These are phyloP conservation scores for Tetropium fuscum DNA, from an alignment of 2,888 invertebrate species.

Conservation along the genomic window DNA sequence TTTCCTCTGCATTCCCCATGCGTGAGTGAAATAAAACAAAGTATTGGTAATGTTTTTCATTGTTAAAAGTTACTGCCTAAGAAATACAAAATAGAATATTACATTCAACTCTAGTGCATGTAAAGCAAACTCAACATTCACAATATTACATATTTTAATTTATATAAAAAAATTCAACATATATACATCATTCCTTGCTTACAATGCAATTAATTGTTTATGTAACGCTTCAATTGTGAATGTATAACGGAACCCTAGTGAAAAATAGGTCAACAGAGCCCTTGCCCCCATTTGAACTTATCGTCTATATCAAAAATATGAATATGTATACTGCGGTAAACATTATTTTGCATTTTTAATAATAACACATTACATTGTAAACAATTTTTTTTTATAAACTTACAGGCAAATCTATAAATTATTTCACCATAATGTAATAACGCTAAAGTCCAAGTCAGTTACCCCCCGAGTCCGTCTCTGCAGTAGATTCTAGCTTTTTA, in stretches of 20 bases:
- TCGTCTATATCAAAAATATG: too few relatives aligned
- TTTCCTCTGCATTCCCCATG: too few relatives aligned
- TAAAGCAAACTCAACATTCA: constrained; percentile 30
- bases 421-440: constrained; percentile 15
- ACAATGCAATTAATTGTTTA: constrained; percentile 11
- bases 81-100: constrained; percentile 31
- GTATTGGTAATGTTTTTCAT: too few relatives aligned
- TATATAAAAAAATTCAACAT: constrained; percentile 23
- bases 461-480: constrained; percentile 19
- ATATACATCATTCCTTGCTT: constrained; percentile 16
- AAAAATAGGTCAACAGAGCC: too few relatives aligned
- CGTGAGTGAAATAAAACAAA: too few relatives aligned
- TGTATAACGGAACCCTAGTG: too few relatives aligned
- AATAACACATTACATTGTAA: constrained; percentile 13
- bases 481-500: constrained; percentile 44
- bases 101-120: constrained; percentile 23
- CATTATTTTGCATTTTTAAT: too few relatives aligned
- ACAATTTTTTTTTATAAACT: constrained; percentile 22
- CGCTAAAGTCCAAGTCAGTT: constrained; percentile 26
- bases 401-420: constrained; percentile 29
- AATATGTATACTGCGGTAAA: too few relatives aligned
- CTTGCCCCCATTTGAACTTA: too few relatives aligned
- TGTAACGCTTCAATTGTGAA: too few relatives aligned
- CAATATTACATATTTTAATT: constrained; percentile 20
- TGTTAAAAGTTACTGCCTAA: constrained; percentile 29